Conservation (phyloP, 2,113 vertebrate genomes). For the Prunella himalayana region DNA sequence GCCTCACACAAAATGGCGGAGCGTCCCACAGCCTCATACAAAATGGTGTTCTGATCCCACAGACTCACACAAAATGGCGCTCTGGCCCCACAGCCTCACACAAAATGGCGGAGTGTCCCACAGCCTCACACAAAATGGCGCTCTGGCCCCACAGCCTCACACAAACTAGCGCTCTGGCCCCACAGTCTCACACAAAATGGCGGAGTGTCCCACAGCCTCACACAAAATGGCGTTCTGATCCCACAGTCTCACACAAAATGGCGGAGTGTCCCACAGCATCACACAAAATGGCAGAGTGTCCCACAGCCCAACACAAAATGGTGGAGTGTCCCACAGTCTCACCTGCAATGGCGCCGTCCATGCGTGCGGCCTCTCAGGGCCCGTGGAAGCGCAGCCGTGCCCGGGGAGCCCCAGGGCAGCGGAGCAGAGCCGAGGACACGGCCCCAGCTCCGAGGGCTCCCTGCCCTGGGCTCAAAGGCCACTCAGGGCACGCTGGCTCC, state of each 20-base stretch:
- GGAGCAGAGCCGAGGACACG: rapidly evolving
- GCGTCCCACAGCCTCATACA: no score
- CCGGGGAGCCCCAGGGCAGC: neutral
- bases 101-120: neutral
- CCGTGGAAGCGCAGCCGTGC: neutral
- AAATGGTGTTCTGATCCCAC: rapidly evolving
- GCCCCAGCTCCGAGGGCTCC: rapidly evolving
- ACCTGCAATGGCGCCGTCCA: neutral
- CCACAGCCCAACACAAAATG: neutral
- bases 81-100: no score
- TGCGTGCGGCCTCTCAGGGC: neutral
- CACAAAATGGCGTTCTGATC: no score
- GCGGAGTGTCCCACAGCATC: no score
- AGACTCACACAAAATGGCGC: neutral
- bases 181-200: neutral
- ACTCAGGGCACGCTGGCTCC: neutral
- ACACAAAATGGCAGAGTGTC: no score
- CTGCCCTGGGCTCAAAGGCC: neutral
- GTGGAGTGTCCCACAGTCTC: no score
- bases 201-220: rapidly evolving
- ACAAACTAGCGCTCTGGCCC: no score
- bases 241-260: neutral
- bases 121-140: neutral
- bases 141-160: no score
- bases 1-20: no score